phyloP scores from a whole-genome alignment of 1,140 invertebrate genomes.

The Brachionus plicatilis region DNA sequence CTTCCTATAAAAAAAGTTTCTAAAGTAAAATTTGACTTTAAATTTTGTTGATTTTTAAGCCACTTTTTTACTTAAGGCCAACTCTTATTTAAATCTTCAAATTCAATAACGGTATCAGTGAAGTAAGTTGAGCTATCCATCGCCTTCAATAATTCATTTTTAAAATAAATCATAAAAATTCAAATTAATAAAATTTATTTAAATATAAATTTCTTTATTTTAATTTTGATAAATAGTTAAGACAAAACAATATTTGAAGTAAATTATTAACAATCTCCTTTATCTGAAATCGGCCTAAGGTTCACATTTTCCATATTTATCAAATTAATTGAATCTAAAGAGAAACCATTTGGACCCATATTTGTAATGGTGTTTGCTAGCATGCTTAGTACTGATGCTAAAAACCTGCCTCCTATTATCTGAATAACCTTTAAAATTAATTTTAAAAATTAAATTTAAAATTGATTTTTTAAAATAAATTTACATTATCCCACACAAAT shows the following conservation, averaged over 20 bases:
- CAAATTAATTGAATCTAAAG: neutral
- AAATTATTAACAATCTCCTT: neutral
- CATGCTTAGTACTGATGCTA: neutral
- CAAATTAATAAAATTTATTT: neutral
- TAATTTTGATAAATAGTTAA: neutral
- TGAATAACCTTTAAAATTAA: neutral
- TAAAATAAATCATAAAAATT: too few species aligned
- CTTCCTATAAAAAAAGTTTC: too few species aligned
- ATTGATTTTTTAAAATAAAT: neutral
- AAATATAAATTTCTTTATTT: neutral
- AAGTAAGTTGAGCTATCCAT: too few species aligned
- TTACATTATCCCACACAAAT: conserved; percentile 17
- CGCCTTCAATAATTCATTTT: too few species aligned
- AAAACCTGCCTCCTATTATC: neutral
- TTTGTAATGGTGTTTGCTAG: neutral
- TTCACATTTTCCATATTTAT: neutral
- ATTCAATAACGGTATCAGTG: too few species aligned
- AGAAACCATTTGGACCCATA: neutral
- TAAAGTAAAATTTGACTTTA: too few species aligned
- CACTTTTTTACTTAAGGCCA: too few species aligned
- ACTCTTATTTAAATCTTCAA: too few species aligned
- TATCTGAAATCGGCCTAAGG: neutral
- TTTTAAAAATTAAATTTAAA: neutral
- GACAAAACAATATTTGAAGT: too few species aligned
- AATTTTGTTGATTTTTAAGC: too few species aligned